A percentile compares a stretch with the other conserved stretches of the same genome.
These are phyloP conservation scores for Montipora foliosa DNA, from an alignment of 64 coral and sea anemone species.

Conservation along the genomic window DNA sequence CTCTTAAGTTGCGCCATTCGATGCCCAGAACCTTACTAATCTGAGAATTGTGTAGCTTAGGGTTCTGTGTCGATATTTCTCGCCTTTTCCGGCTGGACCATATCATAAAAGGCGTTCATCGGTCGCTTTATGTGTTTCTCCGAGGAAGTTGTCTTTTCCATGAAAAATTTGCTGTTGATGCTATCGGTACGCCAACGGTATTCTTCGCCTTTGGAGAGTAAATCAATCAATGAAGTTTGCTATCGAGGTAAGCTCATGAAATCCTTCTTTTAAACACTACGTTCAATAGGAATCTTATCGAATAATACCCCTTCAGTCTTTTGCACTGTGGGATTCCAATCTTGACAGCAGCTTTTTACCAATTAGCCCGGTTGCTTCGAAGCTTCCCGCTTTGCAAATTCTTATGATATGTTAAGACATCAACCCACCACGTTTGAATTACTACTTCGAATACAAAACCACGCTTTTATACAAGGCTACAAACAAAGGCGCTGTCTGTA, in stretches of 20 bases:
- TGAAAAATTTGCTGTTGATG: not conserved
- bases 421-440: not conserved
- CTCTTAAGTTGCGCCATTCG: slow-evolving; percentile 84
- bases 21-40: slow-evolving; percentile 91
- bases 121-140: slow-evolving; percentile 86
- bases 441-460: not conserved
- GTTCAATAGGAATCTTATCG: not conserved
- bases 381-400: not conserved
- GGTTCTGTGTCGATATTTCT: slow-evolving; percentile 81
- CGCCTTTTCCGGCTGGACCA: slow-evolving; percentile 90
- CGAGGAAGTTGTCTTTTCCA: not conserved
- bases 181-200: not conserved
- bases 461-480: slow-evolving; percentile 53
- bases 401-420: not conserved
- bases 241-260: not conserved
- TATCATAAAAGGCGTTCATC: slow-evolving; percentile 98
- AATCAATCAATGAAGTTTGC: not conserved
- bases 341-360: not conserved
- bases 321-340: not conserved
- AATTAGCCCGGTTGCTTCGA: not conserved
- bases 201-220: not conserved
- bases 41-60: slow-evolving; percentile 91
- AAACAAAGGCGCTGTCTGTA: slow-evolving; percentile 39
- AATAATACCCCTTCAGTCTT: not conserved
- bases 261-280: slow-evolving; percentile 2